A percentile compares a stretch with the other conserved stretches of the same genome.
phyloP scores from a whole-genome alignment of 2,797 vertebrate genomes.

The Aphelocoma californica region DNA sequence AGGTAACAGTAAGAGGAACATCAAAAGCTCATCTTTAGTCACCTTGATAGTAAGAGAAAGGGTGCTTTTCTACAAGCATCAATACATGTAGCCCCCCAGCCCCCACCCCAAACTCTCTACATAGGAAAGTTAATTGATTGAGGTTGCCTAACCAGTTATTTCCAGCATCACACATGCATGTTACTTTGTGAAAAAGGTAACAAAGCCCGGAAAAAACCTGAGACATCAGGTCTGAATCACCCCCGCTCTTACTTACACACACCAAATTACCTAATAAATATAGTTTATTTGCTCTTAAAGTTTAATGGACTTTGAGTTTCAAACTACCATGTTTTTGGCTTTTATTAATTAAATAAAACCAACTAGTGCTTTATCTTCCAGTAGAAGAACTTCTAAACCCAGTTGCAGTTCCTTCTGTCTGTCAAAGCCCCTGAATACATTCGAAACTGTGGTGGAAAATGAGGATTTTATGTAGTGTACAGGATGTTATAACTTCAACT shows the following conservation, averaged over 20 bases:
- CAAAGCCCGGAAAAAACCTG: neutral
- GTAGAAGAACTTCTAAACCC: neutral
- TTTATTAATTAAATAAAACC: neutral
- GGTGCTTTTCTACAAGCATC: neutral
- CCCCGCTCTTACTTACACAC: neutral
- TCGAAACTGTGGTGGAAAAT: neutral
- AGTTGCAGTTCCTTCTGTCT: neutral
- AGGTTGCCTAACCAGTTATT: neutral
- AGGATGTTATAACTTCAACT: neutral
- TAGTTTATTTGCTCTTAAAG: neutral
- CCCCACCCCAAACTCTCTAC: neutral
- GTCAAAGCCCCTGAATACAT: neutral
- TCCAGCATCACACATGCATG: neutral
- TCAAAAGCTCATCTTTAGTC: neutral
- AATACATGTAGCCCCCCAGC: neutral
- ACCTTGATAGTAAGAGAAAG: neutral
- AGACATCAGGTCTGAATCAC: neutral
- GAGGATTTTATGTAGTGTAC: neutral
- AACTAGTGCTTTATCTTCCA: neutral
- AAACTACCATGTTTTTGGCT: neutral
- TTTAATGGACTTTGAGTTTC: neutral
- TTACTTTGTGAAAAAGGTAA: neutral
- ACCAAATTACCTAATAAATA: neutral
- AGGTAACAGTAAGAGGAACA: neutral
- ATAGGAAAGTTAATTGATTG: neutral